phyloP scores from a whole-genome alignment of 2,113 vertebrate species.

The Callipepla californica region DNA sequence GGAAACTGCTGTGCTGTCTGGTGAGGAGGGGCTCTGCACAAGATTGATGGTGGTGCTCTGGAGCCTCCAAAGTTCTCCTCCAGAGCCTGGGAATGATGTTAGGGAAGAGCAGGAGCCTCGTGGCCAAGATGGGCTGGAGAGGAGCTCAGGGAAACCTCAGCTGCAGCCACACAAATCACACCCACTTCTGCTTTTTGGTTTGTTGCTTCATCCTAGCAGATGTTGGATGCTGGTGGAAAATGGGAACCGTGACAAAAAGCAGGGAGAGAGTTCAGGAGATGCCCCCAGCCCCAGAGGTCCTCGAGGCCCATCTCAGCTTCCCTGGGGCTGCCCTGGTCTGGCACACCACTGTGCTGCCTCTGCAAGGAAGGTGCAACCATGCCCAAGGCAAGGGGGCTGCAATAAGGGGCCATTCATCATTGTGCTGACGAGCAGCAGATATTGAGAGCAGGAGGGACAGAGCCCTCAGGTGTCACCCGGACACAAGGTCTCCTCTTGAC shows the following conservation, averaged over 20 bases:
- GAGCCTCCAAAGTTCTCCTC: not conserved
- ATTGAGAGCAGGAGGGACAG: conserved; percentile 61
- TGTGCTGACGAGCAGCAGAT: conserved; percentile 48
- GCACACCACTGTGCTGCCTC: not conserved
- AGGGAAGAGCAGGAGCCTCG: not conserved
- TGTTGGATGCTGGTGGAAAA: not conserved
- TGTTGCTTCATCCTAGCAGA: not conserved
- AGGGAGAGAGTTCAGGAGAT: not conserved
- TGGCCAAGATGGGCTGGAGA: not conserved
- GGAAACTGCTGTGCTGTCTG: not conserved
- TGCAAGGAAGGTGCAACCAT: not conserved
- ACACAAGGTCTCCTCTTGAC: conserved; percentile 41
- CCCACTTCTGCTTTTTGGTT: not conserved
- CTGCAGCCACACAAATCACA: fast-evolving
- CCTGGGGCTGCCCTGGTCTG: not conserved
- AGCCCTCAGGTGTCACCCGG: conserved; percentile 82
- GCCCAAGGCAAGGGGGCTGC: conserved; percentile 4
- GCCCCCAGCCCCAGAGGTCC: not conserved
- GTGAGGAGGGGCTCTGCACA: not conserved
- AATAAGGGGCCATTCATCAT: conserved; percentile 71
- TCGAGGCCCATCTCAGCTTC: not conserved
- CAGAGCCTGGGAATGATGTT: not conserved
- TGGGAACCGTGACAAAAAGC: not conserved
- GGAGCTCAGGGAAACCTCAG: not conserved
- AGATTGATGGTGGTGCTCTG: conserved; percentile 44